Evolutionary conservation across 1,140 invertebrate species (phyloP).

Genomic region (Bombus fervidus): DNA sequence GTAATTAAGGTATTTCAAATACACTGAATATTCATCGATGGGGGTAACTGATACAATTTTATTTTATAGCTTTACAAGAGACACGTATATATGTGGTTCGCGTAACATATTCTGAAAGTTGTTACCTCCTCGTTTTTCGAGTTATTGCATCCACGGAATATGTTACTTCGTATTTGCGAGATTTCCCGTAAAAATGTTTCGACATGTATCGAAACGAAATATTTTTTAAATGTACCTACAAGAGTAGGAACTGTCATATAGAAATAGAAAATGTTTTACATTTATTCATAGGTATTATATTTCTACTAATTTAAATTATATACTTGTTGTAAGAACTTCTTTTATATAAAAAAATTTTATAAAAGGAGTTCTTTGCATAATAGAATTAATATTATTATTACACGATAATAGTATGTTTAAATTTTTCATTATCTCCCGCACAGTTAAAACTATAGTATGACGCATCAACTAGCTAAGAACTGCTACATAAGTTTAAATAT

Average conservation of each 20-base stretch:
- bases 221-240: not conserved
- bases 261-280: too few relatives aligned
- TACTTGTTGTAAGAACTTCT: too few relatives aligned
- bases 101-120: not conserved
- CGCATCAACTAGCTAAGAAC: too few relatives aligned
- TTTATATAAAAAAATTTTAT: too few relatives aligned
- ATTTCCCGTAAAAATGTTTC: not conserved
- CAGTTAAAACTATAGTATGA: too few relatives aligned
- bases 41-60: not conserved
- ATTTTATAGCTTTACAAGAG: not conserved
- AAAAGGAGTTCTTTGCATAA: too few relatives aligned
- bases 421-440: too few relatives aligned
- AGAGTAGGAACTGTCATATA: not conserved
- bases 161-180: not conserved
- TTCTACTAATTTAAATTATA: too few relatives aligned
- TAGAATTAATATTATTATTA: too few relatives aligned
- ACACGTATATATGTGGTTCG: not conserved
- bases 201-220: not conserved
- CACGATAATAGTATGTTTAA: too few relatives aligned
- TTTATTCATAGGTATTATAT: too few relatives aligned
- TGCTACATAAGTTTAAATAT: too few relatives aligned
- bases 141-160: not conserved
- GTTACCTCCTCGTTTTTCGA: not conserved
- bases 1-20: not conserved
- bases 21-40: not conserved